phyloP scores from a whole-genome alignment of 2,797 vertebrate genomes.

The Sebastes vulpes region DNA sequence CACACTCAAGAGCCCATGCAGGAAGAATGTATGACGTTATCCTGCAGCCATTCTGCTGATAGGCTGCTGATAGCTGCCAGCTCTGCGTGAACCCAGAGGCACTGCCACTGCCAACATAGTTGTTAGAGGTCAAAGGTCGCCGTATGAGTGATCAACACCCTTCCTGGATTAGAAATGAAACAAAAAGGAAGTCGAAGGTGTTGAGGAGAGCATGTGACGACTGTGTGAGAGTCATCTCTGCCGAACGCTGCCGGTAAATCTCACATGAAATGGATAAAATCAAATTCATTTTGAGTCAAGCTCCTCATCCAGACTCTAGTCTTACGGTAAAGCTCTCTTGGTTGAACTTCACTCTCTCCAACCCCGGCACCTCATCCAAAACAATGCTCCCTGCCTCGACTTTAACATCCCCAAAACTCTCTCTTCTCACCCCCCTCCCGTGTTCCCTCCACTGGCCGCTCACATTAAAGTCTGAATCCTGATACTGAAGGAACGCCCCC shows the following conservation, averaged over 20 bases:
- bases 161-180: slow-evolving; percentile 44
- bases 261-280: slow-evolving; percentile 8
- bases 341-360: slow-evolving; percentile 27
- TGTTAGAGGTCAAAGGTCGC: slow-evolving; percentile 37
- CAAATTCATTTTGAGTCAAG: slow-evolving; percentile 24
- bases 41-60: slow-evolving; percentile 53
- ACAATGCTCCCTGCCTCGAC: not conserved
- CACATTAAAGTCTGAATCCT: slow-evolving; percentile 3
- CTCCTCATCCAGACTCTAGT: slow-evolving; percentile 20
- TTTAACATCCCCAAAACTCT: slow-evolving; percentile 15
- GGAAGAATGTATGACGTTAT: slow-evolving; percentile 67
- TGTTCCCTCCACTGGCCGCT: slow-evolving; percentile 27
- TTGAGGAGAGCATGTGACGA: not conserved
- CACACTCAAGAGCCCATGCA: slow-evolving; percentile 44
- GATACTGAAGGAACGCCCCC: not conserved
- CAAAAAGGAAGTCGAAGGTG: not conserved
- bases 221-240: slow-evolving; percentile 8
- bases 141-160: not conserved
- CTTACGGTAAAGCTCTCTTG: slow-evolving; percentile 39
- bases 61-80: slow-evolving; percentile 40
- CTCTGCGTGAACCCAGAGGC: slow-evolving; percentile 8
- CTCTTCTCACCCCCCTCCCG: slow-evolving; percentile 10
- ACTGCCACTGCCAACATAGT: slow-evolving; percentile 10
- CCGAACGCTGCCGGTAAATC: not conserved
- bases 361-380: slow-evolving; percentile 21